These are phyloP conservation scores for Glareola pratincola DNA, from an alignment of 2,113 vertebrate genomes.

Conservation along the genomic window DNA sequence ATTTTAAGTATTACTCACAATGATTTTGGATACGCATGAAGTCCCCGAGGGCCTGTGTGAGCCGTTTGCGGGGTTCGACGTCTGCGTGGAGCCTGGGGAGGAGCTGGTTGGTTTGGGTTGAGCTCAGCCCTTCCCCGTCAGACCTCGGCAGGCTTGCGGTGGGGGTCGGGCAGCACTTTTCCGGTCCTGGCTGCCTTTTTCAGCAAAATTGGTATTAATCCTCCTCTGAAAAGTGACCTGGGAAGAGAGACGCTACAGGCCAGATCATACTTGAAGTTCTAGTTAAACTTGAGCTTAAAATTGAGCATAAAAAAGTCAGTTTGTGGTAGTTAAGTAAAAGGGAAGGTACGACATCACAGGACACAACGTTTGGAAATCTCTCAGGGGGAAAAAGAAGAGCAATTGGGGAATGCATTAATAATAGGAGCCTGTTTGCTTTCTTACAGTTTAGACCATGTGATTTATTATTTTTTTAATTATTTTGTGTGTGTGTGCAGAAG, in stretches of 20 bases:
- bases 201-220: not conserved
- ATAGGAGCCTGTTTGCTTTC: not conserved
- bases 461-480: not conserved
- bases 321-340: not conserved
- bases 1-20: not conserved
- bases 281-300: not conserved
- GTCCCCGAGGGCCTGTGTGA: not conserved
- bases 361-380: not conserved
- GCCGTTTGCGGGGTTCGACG: not conserved
- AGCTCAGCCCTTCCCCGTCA: not conserved
- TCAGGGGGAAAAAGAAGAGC: accelerated
- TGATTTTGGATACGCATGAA: not conserved
- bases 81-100: not conserved
- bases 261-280: not conserved
- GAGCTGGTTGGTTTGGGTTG: not conserved
- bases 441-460: not conserved
- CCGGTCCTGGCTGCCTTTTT: not conserved
- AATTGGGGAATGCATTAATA: accelerated
- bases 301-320: not conserved
- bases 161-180: not conserved
- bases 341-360: not conserved
- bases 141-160: not conserved
- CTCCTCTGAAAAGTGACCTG: not conserved
- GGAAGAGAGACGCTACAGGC: not conserved
- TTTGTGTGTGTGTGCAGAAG: not conserved